These are phyloP conservation scores for Paracanthobrama guichenoti DNA, from an alignment of 2,113 vertebrate species.

Conservation along the genomic window DNA sequence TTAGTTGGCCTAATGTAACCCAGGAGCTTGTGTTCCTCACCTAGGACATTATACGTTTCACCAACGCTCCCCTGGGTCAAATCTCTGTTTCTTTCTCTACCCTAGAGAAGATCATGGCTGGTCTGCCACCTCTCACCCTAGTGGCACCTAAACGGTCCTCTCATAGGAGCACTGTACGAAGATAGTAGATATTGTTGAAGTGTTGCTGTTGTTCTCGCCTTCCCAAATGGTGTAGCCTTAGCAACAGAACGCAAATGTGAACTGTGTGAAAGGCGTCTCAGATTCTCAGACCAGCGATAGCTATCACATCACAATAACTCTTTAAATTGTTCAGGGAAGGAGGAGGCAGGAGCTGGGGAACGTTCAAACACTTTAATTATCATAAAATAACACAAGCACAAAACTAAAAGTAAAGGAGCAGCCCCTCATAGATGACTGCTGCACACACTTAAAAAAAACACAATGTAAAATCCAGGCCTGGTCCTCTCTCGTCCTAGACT, in stretches of 20 bases:
- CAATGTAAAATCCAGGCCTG: too few relatives aligned
- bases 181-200: slow-evolving; percentile 27
- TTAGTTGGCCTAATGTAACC: slow-evolving; percentile 56
- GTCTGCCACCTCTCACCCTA: slow-evolving; percentile 27
- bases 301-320: neutral
- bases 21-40: slow-evolving; percentile 34
- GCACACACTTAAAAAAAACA: too few relatives aligned
- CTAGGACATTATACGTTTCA: neutral
- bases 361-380: too few relatives aligned
- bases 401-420: too few relatives aligned
- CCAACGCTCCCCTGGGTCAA: neutral
- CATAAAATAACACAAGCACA: too few relatives aligned
- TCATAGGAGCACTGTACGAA: neutral
- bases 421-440: too few relatives aligned
- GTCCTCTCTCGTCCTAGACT: too few relatives aligned
- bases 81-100: neutral
- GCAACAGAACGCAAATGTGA: neutral
- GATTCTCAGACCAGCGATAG: neutral
- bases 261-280: neutral
- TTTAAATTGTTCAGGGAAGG: neutral
- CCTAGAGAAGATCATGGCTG: slow-evolving; percentile 15
- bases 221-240: neutral
- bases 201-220: neutral
- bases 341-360: too few relatives aligned
- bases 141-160: slow-evolving; percentile 11